Evolutionary conservation across 2,113 vertebrate genomes (phyloP).

Genomic region (Otolemur garnettii): DNA sequence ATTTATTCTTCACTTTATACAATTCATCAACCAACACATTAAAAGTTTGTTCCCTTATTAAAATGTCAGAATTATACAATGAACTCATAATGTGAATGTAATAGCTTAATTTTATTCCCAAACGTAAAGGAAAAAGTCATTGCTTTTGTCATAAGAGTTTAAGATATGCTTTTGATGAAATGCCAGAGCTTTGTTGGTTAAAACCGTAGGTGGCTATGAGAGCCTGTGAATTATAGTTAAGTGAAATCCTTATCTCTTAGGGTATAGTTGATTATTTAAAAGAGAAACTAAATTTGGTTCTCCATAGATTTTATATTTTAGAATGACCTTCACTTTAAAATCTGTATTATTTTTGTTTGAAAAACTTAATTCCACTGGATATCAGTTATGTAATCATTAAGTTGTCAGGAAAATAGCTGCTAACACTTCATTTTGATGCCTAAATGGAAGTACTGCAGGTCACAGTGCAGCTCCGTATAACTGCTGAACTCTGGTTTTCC

Average conservation of each 20-base stretch:
- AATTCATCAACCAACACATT: conserved; percentile 42
- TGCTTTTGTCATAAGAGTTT: conserved; percentile 45
- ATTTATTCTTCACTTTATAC: conserved; percentile 19
- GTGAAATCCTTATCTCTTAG: not conserved
- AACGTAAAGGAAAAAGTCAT: conserved; percentile 47
- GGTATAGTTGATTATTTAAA: not conserved
- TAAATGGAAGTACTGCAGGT: not conserved
- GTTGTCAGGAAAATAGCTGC: not conserved
- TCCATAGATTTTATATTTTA: conserved; percentile 28
- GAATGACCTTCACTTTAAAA: not conserved
- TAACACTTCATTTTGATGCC: not conserved
- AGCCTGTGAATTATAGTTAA: conserved; percentile 36
- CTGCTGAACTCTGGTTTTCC: not conserved
- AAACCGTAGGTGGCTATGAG: conserved; percentile 7
- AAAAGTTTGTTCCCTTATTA: conserved; percentile 53
- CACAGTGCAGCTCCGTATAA: not conserved
- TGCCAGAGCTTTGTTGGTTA: not conserved
- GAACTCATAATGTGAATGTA: conserved; percentile 43
- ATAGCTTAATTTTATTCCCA: conserved; percentile 51
- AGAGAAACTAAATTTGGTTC: not conserved
- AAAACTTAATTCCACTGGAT: not conserved
- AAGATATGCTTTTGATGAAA: conserved; percentile 21
- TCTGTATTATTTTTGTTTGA: not conserved
- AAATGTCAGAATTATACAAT: conserved; percentile 50
- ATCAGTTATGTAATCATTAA: not conserved